phyloP scores from a whole-genome alignment of 2,888 invertebrate genomes.

The Diarsia brunnea region DNA sequence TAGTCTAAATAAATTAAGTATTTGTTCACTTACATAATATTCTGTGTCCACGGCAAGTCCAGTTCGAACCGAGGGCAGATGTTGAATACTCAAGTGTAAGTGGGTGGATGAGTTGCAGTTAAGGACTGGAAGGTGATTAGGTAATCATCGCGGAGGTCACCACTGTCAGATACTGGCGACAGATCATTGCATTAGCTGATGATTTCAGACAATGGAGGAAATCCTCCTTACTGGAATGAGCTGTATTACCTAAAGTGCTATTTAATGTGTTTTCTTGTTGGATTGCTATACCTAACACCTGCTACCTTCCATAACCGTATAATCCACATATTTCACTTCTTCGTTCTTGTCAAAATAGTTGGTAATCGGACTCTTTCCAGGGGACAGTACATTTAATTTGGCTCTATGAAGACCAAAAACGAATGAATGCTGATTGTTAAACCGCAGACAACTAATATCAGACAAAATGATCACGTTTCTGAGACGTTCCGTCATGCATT shows the following conservation, averaged over 20 bases:
- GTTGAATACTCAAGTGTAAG: conserved; percentile 11
- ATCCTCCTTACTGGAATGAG: conserved; percentile 79
- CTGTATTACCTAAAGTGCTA: conserved; percentile 61
- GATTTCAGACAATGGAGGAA: conserved; percentile 74
- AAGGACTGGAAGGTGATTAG: conserved; percentile 39
- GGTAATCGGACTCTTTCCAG: neutral
- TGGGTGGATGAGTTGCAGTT: conserved; percentile 36
- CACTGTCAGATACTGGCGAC: conserved; percentile 50
- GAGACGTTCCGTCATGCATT: neutral
- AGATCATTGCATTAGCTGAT: conserved; percentile 57
- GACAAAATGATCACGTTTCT: conserved; percentile 19
- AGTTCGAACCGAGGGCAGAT: conserved; percentile 13
- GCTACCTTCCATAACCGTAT: neutral
- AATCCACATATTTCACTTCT: neutral
- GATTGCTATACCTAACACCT: neutral
- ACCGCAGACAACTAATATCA: neutral
- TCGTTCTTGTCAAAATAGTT: neutral
- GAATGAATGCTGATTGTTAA: neutral
- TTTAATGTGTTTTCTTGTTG: conserved; percentile 31
- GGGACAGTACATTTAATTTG: neutral
- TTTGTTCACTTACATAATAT: conserved; percentile 18
- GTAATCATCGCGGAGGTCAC: conserved; percentile 58
- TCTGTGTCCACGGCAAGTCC: neutral
- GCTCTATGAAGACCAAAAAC: neutral
- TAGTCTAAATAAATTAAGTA: neutral